These are phyloP conservation scores for Cariama cristata DNA, from an alignment of 2,113 vertebrate genomes.

Conservation along the genomic window DNA sequence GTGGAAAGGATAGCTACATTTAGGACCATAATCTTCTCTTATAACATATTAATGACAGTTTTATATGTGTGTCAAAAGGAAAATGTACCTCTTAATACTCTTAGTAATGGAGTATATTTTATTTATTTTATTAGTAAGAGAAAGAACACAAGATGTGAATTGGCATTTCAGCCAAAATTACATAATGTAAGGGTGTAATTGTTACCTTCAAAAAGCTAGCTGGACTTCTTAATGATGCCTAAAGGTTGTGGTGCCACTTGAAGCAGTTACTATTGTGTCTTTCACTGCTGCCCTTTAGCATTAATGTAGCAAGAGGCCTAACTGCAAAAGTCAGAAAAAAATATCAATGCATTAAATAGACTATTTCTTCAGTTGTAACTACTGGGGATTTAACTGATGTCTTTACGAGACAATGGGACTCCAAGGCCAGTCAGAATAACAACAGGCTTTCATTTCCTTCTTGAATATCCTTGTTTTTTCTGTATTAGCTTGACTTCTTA, in stretches of 20 bases:
- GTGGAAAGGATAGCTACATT: slow-evolving; percentile 35
- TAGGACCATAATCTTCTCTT: slow-evolving; percentile 46
- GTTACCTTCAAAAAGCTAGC: background rate
- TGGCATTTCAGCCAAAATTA: slow-evolving; percentile 42
- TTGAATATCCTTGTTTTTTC: background rate
- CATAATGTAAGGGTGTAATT: background rate
- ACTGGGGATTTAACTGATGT: background rate
- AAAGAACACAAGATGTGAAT: slow-evolving; percentile 8
- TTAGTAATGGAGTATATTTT: background rate
- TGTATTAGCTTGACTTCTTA: background rate
- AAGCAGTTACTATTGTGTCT: background rate
- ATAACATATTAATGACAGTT: slow-evolving; percentile 53
- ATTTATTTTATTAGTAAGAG: slow-evolving; percentile 53
- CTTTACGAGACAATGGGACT: background rate
- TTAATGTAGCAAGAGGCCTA: background rate
- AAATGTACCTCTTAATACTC: slow-evolving; percentile 40
- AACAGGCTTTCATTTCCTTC: background rate
- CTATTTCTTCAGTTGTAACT: slow-evolving; percentile 1
- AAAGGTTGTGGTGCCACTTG: slow-evolving; percentile 18
- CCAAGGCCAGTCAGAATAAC: background rate
- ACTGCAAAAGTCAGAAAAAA: slow-evolving; percentile 6
- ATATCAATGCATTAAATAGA: background rate
- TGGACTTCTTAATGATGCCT: slow-evolving; percentile 14
- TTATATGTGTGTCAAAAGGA: slow-evolving; percentile 46
- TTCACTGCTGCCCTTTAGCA: background rate